Base-by-base conservation (phyloP, 1,140 invertebrate species). In the Halyomorpha halys region DNA sequence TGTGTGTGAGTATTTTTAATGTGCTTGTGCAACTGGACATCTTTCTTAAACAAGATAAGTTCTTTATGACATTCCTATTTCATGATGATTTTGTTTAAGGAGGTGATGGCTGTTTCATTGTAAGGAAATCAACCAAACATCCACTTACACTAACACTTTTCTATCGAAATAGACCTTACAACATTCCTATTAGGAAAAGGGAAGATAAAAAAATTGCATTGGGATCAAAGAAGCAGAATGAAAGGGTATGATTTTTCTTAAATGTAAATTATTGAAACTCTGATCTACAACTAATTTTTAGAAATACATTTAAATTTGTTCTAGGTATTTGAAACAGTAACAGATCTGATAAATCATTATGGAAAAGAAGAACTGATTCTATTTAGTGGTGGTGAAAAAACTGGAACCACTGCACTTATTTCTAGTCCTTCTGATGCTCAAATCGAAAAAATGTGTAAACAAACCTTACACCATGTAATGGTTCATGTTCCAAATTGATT, bases 21-120 rank as follows among this genome's bases (percentile, higher is more conserved):
- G n/a, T n/a, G n/a, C n/a, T n/a, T n/a, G n/a, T n/a, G n/a, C n/a
- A n/a, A n/a, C n/a, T n/a, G n/a, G n/a, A n/a, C n/a, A n/a, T n/a
- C n/a, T n/a, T n/a, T n/a, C n/a, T n/a, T n/a, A n/a, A n/a, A n/a
- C n/a, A n/a, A n/a, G n/a, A 39, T 39, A 13, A 39, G 34, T 39
- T 39, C 34, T 39, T 11, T 11, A 39, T 1, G 11, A 39, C 11
- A 39, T 39, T 39, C 13, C 11, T 39, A 39, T 11, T 39, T 39
- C 4, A 11, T 13, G 11, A 1, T 39, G 11, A 39, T 39, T 39
- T 11, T 39, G 15, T 60, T 51, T 47, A 47, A 68, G 67, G 67
- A 34, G 67, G 64, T 15, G 54, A 68, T 34, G 67, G 67, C 14
- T 68, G 67, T 61, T 68, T 65, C 25, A 16, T 68, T 21, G 64